These are phyloP conservation scores for Saccostrea echinata DNA, from an alignment of 1,140 invertebrate species.

Conservation along the genomic window DNA sequence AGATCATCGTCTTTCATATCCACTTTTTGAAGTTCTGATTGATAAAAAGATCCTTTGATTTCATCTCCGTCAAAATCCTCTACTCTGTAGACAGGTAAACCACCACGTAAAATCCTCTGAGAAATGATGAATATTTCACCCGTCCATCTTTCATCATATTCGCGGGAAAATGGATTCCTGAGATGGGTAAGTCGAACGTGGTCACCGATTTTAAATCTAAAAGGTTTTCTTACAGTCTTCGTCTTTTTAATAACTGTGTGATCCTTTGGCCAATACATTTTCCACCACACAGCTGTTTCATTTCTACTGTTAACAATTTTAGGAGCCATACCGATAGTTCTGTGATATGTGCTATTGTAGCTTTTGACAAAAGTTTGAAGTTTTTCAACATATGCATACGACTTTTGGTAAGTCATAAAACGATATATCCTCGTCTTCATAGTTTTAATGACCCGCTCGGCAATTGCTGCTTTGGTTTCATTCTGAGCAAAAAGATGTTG, in stretches of 20 bases:
- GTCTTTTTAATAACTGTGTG: neutral
- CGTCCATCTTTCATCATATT: slow-evolving; percentile 54
- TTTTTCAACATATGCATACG: slow-evolving; percentile 22
- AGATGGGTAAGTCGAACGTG: slow-evolving; percentile 51
- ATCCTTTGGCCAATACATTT: slow-evolving; percentile 55
- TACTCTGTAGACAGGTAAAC: slow-evolving; percentile 49
- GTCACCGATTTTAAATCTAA: slow-evolving; percentile 57
- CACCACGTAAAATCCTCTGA: slow-evolving; percentile 39
- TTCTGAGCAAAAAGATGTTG: slow-evolving; percentile 47
- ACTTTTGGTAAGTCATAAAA: no score
- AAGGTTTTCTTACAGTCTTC: slow-evolving; percentile 44
- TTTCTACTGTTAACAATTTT: slow-evolving; percentile 5
- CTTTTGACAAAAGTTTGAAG: slow-evolving; percentile 38
- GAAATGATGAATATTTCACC: slow-evolving; percentile 54
- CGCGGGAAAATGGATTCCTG: slow-evolving; percentile 48
- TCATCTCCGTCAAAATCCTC: slow-evolving; percentile 45
- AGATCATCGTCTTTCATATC: slow-evolving; percentile 30
- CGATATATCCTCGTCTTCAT: no score
- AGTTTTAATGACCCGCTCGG: slow-evolving; percentile 25
- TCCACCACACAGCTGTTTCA: slow-evolving; percentile 48
- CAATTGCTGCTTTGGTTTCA: slow-evolving; percentile 9
- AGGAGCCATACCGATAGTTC: slow-evolving; percentile 26
- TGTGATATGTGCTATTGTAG: slow-evolving; percentile 46
- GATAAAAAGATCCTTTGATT: slow-evolving; percentile 55
- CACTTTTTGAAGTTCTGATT: slow-evolving; percentile 56